Evolutionary conservation across 2,888 invertebrate genomes (phyloP), one percentile per base, ranked within the genome.

Genomic region (Erebia palarica): DNA sequence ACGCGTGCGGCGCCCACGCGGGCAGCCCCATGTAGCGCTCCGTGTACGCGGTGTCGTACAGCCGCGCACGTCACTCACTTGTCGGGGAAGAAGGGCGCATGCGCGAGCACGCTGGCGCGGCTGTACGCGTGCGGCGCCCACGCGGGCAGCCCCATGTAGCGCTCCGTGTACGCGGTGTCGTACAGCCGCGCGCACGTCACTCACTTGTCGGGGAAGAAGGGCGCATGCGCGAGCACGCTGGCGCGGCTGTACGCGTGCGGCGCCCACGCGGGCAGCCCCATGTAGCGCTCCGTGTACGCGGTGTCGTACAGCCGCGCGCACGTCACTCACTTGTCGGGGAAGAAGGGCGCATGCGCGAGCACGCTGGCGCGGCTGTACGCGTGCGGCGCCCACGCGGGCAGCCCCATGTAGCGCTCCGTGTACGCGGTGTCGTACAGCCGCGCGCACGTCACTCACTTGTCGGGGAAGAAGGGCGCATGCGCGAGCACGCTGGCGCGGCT

Each of bases 371-470:
- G 94, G 68, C 99, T 99, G 89, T 99, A 99, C 9, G 97, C 98
- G 77, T 94, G 94, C 70, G 94, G 91, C 9, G 88, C 85, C 9
- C 84, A 78, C 18, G 84, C 81, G 1, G 92, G 93, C 36, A 84
- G 79, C 2, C 90, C 92, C 98, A 99, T 98, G 91, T 99, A 99
- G 55, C 99, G 95, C 92, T 99, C 99, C 1, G 98, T 98, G 93
- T 99, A 99, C 14, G 99, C 99, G 0, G 99, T 99, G 90, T 99
- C 99, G 92, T 99, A 99, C 69, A 98, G 95, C 75, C 96, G 95
- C 99, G 99, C 99, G 84, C 97, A 97, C 11, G 99, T 98, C 4
- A 99, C 99, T n/a, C n/a, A n/a, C n/a, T n/a, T n/a, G n/a, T n/a
- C n/a, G n/a, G n/a, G 98, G 88, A 99, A 97, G 86, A 96, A 96